phyloP scores from a whole-genome alignment of 2,113 vertebrate species.

The Chunga burmeisteri region DNA sequence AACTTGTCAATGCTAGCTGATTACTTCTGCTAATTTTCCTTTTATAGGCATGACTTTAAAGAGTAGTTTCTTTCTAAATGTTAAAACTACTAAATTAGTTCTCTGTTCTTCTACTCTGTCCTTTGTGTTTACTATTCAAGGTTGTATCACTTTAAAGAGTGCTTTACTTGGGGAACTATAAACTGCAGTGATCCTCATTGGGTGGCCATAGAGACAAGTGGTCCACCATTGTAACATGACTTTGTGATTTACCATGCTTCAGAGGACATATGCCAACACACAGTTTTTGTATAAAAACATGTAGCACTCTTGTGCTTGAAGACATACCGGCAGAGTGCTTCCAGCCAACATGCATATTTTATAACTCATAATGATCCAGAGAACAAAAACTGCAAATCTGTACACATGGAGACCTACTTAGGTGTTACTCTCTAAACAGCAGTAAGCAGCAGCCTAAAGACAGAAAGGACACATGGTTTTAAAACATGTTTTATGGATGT shows the following conservation, averaged over 20 bases:
- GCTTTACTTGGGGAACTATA: not conserved
- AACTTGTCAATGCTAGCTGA: not conserved
- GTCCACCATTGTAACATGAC: not conserved
- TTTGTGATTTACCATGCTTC: not conserved
- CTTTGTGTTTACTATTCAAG: not conserved
- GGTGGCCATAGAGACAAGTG: not conserved
- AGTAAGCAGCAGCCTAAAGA: not conserved
- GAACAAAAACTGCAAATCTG: not conserved
- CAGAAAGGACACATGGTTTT: not conserved
- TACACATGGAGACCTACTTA: not conserved
- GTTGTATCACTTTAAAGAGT: not conserved
- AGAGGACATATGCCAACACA: not conserved
- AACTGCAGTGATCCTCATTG: not conserved
- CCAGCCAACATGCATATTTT: not conserved
- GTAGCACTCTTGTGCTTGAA: not conserved
- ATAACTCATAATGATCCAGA: not conserved
- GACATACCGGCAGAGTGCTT: not conserved
- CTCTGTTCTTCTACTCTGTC: not conserved
- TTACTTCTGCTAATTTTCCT: not conserved
- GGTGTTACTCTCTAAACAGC: not conserved
- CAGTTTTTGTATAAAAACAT: not conserved
- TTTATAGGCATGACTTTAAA: not conserved
- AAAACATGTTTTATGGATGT: not conserved
- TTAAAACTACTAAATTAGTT: not conserved
- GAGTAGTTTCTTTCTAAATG: not conserved